These are phyloP conservation scores for Pelvicachromis taeniatus DNA, from an alignment of 2,113 vertebrate species.

Conservation along the genomic window DNA sequence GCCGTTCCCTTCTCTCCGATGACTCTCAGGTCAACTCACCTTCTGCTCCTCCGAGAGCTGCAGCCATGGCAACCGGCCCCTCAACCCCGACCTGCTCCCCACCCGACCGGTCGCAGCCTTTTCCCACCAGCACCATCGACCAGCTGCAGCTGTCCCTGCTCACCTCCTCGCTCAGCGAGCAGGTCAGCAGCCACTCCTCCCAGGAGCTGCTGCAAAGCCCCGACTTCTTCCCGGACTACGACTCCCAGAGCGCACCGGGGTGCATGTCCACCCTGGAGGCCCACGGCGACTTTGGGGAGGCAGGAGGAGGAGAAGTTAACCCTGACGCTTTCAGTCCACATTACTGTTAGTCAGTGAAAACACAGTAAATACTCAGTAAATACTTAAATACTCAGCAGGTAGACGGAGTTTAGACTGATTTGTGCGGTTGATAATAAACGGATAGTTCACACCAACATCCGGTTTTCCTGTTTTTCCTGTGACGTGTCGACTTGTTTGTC, in stretches of 20 bases:
- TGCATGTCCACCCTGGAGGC: constrained; percentile 30
- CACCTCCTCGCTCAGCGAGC: constrained; percentile 37
- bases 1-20: constrained; percentile 61
- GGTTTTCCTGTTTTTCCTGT: background rate
- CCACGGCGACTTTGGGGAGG: constrained; percentile 24
- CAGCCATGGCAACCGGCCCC: constrained; percentile 5
- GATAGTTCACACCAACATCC: background rate
- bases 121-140: constrained; percentile 65
- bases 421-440: background rate
- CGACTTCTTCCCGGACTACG: constrained; percentile 36
- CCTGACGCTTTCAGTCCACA: background rate
- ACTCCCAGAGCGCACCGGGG: constrained; percentile 38
- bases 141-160: constrained; percentile 64
- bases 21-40: constrained; percentile 45
- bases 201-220: background rate
- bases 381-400: background rate
- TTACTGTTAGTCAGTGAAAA: constrained; percentile 17
- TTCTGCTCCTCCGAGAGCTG: background rate
- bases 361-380: background rate
- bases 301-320: background rate
- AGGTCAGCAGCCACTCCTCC: background rate
- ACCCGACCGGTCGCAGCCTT: background rate
- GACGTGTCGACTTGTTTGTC: background rate
- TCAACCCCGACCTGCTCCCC: background rate
- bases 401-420: background rate